Evolutionary conservation across 2,113 vertebrate genomes (phyloP), one percentile per base, ranked within the genome.

Genomic region (Tragulus kanchil): DNA sequence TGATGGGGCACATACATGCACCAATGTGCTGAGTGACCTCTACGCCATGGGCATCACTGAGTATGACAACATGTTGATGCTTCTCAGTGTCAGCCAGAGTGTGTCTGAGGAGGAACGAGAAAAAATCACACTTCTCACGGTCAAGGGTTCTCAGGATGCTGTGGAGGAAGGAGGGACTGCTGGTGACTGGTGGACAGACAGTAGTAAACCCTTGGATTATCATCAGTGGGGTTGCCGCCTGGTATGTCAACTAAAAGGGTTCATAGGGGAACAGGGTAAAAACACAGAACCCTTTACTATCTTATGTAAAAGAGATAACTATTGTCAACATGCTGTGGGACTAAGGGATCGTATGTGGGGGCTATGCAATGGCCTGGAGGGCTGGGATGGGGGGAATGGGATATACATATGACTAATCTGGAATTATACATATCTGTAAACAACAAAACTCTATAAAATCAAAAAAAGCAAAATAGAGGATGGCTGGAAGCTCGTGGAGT

Each of bases 21-120:
- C 99, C 45, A 99, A 99, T 19, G 99, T 99, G 89, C 98, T 99
- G 89, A 99, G 99, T 75, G 99, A 99, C 84, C 99, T 99, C 25
- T 99, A 99, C 14, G 99, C 99, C 93, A 99, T 99, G 99, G 99
- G 99, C 91, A 99, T 99, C 90, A 99, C 99, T 0, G 99, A 99
- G 52, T 99, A 99, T 75, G 99, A 99, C 98, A 99, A 99, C 98
- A 99, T 99, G 99, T 97, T 99, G 79, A 99, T 99, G 99, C 96
- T 99, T 9, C 98, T 99, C 64, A 99, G 99, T 14, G 98, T 99
- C 97, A 99, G 99, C 98, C 99, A 99, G 98, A 99, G 98, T 95
- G 99, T 99, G 99, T 99, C 98, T 0, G 99, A 99, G 5, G 99
- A 99, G 98, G 99, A 99, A 83, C 97, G 98, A 2, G 89, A 94